Base-by-base conservation (phyloP, 2,888 invertebrate genomes). In the Glyphotaelius pellucidus region DNA sequence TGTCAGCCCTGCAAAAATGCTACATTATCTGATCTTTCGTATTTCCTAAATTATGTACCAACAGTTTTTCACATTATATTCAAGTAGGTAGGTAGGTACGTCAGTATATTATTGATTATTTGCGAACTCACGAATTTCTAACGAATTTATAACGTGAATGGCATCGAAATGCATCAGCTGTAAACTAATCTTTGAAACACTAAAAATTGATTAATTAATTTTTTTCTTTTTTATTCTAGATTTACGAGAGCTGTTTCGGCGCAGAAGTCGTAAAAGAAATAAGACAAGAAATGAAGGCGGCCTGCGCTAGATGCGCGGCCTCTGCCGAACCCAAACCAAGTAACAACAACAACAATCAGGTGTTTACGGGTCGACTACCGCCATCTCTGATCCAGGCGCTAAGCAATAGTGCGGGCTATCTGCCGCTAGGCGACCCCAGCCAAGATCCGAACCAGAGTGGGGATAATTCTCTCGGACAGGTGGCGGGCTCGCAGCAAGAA, bases 201-300 rank as follows among this genome's bases (percentile, higher is more conserved):
- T 32, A 32, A 31, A 83, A 32, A 32, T 32, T n/a, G 0, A 32
- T 12, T 31, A 30, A 4, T 83, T 31, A 15, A 19, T 19, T 12
- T 7, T 19, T 19, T 83, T 2, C 31, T 85, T 38, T 85, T 85
- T 85, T 42, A 93, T 94, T 95, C 80, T 94, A 97, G 97, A 97
- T 97, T 94, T 97, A 97, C 94, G 97, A 97, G 95, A 97, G 97
- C 94, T 97, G 97, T 94, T 97, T 97, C 93, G 97, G 97, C 0
- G 95, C 96, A 2, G 97, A 97, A 94, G 97, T 97, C 1, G 96
- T 97, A 5, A 97, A 97, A 94, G 97, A 97, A 95, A 97, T 97
- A 86, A 95, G 97, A 80, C 96, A 96, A 94, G 97, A 97, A 95
- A 96, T 97, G 96, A 97, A 97, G 94, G 96, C 96, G 31, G 97